Percentiles rank a stretch among this genome's conserved stretches.
Conservation (phyloP, 1,140 invertebrate species). For the Gonioctena quinquepunctata region DNA sequence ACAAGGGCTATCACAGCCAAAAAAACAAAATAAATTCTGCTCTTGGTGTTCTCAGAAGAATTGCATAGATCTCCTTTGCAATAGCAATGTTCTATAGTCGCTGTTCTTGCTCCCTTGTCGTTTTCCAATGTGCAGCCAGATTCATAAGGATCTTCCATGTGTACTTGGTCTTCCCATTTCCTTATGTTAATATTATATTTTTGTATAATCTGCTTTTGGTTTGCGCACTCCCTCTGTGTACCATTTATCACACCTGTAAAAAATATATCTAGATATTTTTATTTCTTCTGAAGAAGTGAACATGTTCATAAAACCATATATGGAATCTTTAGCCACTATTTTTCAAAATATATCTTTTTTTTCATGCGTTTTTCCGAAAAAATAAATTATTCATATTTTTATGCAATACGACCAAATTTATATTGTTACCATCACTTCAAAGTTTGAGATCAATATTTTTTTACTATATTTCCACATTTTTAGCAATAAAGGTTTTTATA, state of each 20-base stretch:
- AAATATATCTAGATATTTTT: too few relatives aligned
- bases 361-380: too few relatives aligned
- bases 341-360: too few relatives aligned
- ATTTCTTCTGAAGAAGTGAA: too few relatives aligned
- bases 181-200: constrained; percentile 61
- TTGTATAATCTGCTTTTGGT: constrained; percentile 68
- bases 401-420: too few relatives aligned
- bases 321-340: too few relatives aligned
- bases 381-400: too few relatives aligned
- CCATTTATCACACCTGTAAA: constrained; percentile 64
- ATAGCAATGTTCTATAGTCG: constrained; percentile 59
- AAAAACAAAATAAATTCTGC: neutral
- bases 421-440: too few relatives aligned
- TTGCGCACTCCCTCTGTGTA: constrained; percentile 71
- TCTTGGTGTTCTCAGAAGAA: neutral
- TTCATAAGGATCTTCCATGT: constrained; percentile 67
- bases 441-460: too few relatives aligned
- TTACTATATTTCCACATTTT: too few relatives aligned
- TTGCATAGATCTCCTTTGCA: constrained; percentile 60
- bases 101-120: constrained; percentile 62
- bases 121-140: constrained; percentile 68
- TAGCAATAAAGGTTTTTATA: too few relatives aligned
- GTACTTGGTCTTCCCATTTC: constrained; percentile 64
- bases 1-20: neutral
- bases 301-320: too few relatives aligned